Evolutionary conservation across 2,888 invertebrate species (phyloP).

Genomic region (Leucophenga maculata): DNA sequence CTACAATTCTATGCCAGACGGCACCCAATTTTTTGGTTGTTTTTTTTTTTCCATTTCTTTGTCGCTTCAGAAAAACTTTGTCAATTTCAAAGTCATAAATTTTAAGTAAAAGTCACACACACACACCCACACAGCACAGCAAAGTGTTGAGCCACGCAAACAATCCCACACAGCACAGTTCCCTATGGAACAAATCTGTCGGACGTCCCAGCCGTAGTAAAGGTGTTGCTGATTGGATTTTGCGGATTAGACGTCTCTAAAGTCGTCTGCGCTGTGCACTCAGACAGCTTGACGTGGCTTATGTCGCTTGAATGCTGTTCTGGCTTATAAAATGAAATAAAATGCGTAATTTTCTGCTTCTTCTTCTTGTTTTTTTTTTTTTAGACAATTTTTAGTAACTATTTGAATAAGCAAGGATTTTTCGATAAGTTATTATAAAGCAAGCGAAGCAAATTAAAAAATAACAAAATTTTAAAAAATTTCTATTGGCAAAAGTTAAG

Average conservation of each 20-base stretch:
- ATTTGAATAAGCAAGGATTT: too few relatives aligned
- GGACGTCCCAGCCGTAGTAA: conserved; percentile 30
- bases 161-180: too few relatives aligned
- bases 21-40: conserved; percentile 11
- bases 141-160: too few relatives aligned
- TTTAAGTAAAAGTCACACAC: conserved; percentile 13
- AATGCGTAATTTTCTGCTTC: not conserved
- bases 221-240: conserved; percentile 48
- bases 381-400: not conserved
- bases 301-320: not conserved
- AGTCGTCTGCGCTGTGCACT: too few relatives aligned
- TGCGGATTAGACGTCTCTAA: not conserved
- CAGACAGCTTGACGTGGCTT: not conserved
- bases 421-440: too few relatives aligned
- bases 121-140: too few relatives aligned
- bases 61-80: conserved; percentile 41
- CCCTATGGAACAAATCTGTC: too few relatives aligned
- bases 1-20: conserved; percentile 26
- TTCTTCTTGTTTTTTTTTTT: not conserved
- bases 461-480: too few relatives aligned
- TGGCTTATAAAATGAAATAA: too few relatives aligned
- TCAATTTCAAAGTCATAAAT: conserved; percentile 46
- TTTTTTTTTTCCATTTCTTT: not conserved
- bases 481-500: too few relatives aligned
- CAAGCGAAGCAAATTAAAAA: too few relatives aligned